Evolutionary conservation across 2,113 vertebrate species (phyloP).

Genomic region (Collichthys lucidus): DNA sequence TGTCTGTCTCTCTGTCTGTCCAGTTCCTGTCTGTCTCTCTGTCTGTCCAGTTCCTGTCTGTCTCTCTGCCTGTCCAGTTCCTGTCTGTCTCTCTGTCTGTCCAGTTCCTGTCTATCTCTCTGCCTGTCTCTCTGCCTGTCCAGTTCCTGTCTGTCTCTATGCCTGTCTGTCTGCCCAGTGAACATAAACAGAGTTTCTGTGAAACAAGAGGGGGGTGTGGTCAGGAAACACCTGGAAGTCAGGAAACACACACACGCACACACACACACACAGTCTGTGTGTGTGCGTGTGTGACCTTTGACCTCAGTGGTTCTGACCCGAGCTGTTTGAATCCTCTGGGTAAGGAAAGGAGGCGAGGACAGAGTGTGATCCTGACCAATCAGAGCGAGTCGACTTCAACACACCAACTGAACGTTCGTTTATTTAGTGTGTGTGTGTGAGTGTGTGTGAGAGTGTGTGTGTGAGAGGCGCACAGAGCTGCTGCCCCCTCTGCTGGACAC

Average conservation of each 20-base stretch:
- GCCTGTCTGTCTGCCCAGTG: not conserved
- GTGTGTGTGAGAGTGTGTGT: no score
- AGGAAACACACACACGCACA: constrained; percentile 39
- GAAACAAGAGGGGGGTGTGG: not conserved
- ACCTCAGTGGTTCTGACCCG: no score
- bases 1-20: no score
- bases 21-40: not conserved
- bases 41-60: not conserved
- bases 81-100: not conserved
- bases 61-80: not conserved
- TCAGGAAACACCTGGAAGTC: constrained; percentile 63
- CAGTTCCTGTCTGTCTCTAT: not conserved
- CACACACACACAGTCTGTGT: not conserved
- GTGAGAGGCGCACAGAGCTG: not conserved
- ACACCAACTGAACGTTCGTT: no score
- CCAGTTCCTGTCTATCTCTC: not conserved
- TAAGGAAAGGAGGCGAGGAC: no score
- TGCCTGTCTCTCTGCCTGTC: not conserved
- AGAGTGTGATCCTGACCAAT: no score
- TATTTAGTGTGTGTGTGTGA: no score
- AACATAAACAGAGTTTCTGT: constrained; percentile 1
- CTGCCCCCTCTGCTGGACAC: not conserved
- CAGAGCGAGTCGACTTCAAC: no score
- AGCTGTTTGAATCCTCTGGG: no score
- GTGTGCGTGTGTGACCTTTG: no score